Base-by-base conservation (phyloP, 2,888 invertebrate species). In the Philhelius pedissequus region DNA sequence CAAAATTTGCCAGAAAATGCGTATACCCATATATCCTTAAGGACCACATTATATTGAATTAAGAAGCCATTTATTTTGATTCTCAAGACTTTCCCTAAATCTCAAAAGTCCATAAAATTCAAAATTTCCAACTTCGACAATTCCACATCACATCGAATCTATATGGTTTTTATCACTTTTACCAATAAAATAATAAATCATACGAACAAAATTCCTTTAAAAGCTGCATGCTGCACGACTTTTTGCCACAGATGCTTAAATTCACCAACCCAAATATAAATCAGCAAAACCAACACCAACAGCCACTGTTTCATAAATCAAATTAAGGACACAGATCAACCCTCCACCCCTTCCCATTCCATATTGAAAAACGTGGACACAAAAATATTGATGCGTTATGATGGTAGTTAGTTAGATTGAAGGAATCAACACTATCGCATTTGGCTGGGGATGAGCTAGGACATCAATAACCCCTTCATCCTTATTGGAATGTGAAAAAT, bases 221-320 rank as follows among this genome's bases (percentile, higher is more conserved):
- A 60, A 58, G 43, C 52, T 66, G 48, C 32, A 71, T 76, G 43
- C 52, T 66, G 48, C 32, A 71, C 71, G 71, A 66, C 70, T 48
- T 48, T 52, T 71, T 30, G 68, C 68, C 62, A 71, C 69, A 75
- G 60, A 70, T 79, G 69, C 62, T 69, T 62, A 43, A 62, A 64
- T 22, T 60, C 35, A 35, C 20, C 73, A 54, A 78, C 60, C 68
- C 38, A 11, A 32, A 52, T 45, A 70, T 83, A 79, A 75, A 79
- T 79, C 50, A 54, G 64, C 15, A 13, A 58, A 66, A 64, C 43
- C 20, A 73, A 82, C 66, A 54, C 58, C 60, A n/a, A 38, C 60
- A 75, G 64, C 45, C 45, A 71, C 27, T 52, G 79, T 60, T 70
- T 75, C 79, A 75, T 84, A 84, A 84, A 79, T 84, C 83, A 84